phyloP scores from a whole-genome alignment of 2,888 invertebrate species.

The Hirtodrosophila cameraria region DNA sequence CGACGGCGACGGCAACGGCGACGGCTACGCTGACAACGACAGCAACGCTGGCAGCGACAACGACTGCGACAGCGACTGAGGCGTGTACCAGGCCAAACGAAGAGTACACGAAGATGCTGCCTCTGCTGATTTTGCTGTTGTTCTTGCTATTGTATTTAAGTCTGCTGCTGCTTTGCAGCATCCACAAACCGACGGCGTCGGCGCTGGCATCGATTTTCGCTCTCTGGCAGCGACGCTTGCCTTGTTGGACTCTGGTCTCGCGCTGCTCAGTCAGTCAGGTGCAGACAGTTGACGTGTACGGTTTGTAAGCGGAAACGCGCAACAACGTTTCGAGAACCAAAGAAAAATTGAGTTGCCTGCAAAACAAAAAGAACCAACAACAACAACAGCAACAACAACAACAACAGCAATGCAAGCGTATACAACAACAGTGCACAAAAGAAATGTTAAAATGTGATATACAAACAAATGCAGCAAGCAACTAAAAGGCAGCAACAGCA shows the following conservation, averaged over 20 bases:
- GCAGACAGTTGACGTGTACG: constrained; percentile 84
- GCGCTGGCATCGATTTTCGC: constrained; percentile 54
- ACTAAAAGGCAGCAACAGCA: constrained; percentile 26
- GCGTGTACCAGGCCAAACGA: constrained; percentile 26
- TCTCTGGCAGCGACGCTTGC: constrained; percentile 16
- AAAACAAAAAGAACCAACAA: constrained; percentile 34
- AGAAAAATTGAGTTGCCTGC: constrained; percentile 46
- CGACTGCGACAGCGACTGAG: constrained; percentile 26
- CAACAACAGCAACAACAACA: constrained; percentile 14
- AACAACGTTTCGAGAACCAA: constrained; percentile 27
- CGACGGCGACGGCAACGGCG: constrained; percentile 9
- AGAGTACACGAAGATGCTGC: constrained; percentile 52
- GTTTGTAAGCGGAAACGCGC: constrained; percentile 77
- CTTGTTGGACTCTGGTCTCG: constrained; percentile 24
- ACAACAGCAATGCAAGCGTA: constrained; percentile 24
- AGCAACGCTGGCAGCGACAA: constrained; percentile 15
- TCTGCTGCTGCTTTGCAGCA: constrained; percentile 55
- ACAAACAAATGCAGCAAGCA: constrained; percentile 32
- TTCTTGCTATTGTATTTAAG: not conserved
- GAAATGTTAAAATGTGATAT: constrained; percentile 51
- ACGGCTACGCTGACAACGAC: constrained; percentile 5
- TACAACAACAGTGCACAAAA: constrained; percentile 24
- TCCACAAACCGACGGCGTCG: constrained; percentile 51
- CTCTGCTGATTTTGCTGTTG: constrained; percentile 20
- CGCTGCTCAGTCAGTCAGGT: constrained; percentile 80